phyloP scores from a whole-genome alignment of 1,140 invertebrate genomes.

The Formica selysi region DNA sequence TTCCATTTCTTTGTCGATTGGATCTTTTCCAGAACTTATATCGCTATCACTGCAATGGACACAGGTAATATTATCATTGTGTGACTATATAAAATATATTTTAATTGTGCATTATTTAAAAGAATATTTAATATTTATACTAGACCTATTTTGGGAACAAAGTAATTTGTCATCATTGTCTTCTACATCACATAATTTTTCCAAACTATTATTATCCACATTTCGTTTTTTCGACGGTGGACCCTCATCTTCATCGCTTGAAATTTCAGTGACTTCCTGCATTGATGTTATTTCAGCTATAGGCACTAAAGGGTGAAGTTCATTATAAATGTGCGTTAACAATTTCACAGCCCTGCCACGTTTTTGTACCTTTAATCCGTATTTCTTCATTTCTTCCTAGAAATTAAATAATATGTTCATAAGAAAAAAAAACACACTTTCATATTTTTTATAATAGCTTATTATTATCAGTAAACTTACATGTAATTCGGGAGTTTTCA shows the following conservation, averaged over 20 bases:
- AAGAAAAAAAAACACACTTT: constrained; percentile 4
- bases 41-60: constrained; percentile 41
- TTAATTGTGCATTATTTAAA: background rate
- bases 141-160: constrained; percentile 59
- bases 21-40: constrained; percentile 16
- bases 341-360: constrained; percentile 84
- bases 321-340: constrained; percentile 85
- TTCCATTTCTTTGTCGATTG: constrained; percentile 73
- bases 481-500: constrained; percentile 83
- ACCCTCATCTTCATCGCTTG: constrained; percentile 70
- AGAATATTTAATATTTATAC: constrained; percentile 33
- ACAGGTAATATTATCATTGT: constrained; percentile 13
- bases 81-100: constrained; percentile 11
- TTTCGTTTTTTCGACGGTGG: constrained; percentile 65
- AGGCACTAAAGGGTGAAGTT: constrained; percentile 81
- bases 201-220: background rate
- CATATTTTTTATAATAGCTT: background rate
- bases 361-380: constrained; percentile 84
- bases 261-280: constrained; percentile 29
- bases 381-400: constrained; percentile 84
- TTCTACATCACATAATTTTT: background rate
- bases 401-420: constrained; percentile 44
- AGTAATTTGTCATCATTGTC: constrained; percentile 44
- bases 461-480: constrained; percentile 74
- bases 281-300: constrained; percentile 14